Conservation (phyloP, 2,113 vertebrate genomes). For the Thalassoma bifasciatum region DNA sequence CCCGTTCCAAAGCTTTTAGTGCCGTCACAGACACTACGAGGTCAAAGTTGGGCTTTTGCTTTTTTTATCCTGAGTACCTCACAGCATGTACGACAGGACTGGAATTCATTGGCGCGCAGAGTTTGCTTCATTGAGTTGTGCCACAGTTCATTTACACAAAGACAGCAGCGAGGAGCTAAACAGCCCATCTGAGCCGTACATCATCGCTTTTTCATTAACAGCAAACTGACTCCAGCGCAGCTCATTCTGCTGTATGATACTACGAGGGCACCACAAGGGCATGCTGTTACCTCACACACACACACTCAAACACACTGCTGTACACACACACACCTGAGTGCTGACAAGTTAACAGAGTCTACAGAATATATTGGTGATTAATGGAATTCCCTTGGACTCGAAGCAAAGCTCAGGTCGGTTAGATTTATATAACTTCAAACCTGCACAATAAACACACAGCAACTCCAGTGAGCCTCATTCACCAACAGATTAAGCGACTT, state of each 20-base stretch:
- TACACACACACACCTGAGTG: neutral
- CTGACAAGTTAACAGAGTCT: neutral
- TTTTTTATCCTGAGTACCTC: conserved; percentile 27
- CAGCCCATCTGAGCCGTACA: conserved; percentile 44
- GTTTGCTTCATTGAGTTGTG: conserved; percentile 30
- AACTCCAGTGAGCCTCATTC: too few species aligned
- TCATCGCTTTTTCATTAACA: conserved; percentile 68
- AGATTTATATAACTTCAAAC: neutral
- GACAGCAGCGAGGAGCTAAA: conserved; percentile 28
- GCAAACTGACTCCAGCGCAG: conserved; percentile 27
- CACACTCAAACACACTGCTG: neutral
- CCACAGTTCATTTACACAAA: conserved; percentile 33
- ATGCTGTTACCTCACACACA: conserved; percentile 29
- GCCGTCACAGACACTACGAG: neutral
- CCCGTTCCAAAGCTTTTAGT: neutral
- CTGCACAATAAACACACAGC: too few species aligned
- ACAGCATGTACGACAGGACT: neutral
- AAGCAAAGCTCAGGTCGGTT: neutral
- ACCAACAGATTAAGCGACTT: too few species aligned
- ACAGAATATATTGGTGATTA: neutral
- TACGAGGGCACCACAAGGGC: conserved; percentile 56
- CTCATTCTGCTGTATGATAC: conserved; percentile 16
- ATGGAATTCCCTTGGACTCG: neutral
- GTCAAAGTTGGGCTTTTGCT: conserved; percentile 13
- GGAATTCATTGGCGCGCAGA: conserved; percentile 16